A percentile compares a stretch with the other conserved stretches of the same genome.
These are phyloP conservation scores for Sminthurinus aureus DNA, from an alignment of 2,888 invertebrate genomes.

Conservation along the genomic window DNA sequence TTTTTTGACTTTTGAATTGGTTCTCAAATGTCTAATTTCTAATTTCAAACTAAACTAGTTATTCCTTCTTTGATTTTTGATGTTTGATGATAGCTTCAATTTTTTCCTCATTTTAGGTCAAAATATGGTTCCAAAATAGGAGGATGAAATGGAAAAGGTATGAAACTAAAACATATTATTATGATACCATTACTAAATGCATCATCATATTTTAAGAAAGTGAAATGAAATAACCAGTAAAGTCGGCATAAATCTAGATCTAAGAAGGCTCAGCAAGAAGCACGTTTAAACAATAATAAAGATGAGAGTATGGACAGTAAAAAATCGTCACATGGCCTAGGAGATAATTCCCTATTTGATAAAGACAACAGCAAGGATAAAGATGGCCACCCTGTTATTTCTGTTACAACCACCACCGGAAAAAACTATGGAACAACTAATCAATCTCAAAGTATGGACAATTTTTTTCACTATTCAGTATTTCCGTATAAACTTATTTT, in stretches of 20 bases:
- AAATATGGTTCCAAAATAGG: conserved; percentile 99
- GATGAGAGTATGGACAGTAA: conserved; percentile 23
- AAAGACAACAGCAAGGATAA: background rate
- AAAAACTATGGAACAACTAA: conserved; percentile 3
- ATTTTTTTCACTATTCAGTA: no score
- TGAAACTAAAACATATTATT: no score
- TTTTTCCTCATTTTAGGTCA: conserved; percentile 72
- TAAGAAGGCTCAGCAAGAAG: conserved; percentile 94
- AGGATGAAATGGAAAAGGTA: no score
- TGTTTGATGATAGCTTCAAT: no score
- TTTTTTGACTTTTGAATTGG: no score
- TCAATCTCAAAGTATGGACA: no score
- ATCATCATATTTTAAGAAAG: conserved; percentile 88
- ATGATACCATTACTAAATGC: no score
- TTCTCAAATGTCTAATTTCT: background rate
- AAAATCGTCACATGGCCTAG: background rate
- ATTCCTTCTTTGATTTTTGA: no score
- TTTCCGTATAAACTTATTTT: no score
- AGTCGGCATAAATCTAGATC: no score
- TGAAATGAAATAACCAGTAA: conserved; percentile 93
- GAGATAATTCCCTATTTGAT: background rate
- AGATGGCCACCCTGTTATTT: background rate
- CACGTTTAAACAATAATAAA: conserved; percentile 63
- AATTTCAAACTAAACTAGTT: background rate
- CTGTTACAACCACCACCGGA: conserved; percentile 23